Evolutionary conservation across 2,888 invertebrate genomes (phyloP).

Genomic region (Drosophila percnosoma): DNA sequence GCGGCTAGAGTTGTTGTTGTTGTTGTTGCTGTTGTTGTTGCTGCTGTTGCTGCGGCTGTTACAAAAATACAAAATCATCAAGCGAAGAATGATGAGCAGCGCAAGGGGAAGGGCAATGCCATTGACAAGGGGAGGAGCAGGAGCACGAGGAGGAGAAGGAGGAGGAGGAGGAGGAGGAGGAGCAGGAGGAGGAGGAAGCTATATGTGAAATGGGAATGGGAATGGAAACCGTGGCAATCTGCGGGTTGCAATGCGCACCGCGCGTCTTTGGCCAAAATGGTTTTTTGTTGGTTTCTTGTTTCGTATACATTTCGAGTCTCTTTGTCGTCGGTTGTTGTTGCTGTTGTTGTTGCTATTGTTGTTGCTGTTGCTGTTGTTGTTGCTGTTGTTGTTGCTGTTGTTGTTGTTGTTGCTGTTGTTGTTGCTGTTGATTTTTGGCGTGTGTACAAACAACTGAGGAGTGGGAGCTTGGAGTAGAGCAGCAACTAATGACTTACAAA

Average conservation of each 20-base stretch:
- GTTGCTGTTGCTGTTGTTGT: constrained; percentile 4
- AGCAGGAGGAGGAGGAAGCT: neutral
- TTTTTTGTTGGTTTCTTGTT: constrained; percentile 36
- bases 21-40: constrained; percentile 3
- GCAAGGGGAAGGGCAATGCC: constrained; percentile 1
- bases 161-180: constrained; percentile 7
- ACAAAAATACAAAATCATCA: constrained; percentile 61
- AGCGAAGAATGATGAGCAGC: constrained; percentile 48
- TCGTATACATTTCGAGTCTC: constrained; percentile 36
- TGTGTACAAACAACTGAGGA: constrained; percentile 11
- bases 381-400: constrained; percentile 20
- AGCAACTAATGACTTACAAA: neutral
- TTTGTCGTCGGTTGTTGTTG: constrained; percentile 19
- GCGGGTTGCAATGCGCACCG: constrained; percentile 61
- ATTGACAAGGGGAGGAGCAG: constrained; percentile 2
- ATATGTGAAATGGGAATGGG: constrained; percentile 4
- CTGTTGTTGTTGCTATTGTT: constrained; percentile 6
- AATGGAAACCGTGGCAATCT: constrained; percentile 41
- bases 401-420: constrained; percentile 8
- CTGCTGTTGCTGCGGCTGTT: constrained; percentile 40
- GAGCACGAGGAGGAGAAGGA: constrained; percentile 9
- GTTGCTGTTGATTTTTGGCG: constrained; percentile 36
- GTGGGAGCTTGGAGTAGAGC: neutral
- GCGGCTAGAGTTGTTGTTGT: constrained; percentile 35
- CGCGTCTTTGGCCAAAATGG: constrained; percentile 64